Conservation (phyloP, 1,140 invertebrate genomes). For the Sesamia nonagrioides region DNA sequence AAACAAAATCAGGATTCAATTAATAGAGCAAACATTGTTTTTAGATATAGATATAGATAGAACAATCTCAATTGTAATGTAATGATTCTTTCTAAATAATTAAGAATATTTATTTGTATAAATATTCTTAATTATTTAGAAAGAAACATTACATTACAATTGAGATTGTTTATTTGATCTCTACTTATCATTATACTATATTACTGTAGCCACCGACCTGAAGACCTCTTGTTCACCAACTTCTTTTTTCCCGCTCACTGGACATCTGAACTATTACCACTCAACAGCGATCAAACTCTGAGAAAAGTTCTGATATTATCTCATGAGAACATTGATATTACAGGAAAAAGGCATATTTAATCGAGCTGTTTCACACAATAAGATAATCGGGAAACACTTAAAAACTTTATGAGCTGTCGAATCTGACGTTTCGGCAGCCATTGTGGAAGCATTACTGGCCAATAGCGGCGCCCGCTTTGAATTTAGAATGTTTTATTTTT, state of each 20-base stretch:
- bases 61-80: too few relatives aligned
- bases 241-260: too few relatives aligned
- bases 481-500: slow-evolving; percentile 71
- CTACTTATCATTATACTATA: too few relatives aligned
- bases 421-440: slow-evolving; percentile 69
- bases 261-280: not conserved
- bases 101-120: too few relatives aligned
- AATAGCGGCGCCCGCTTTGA: slow-evolving; percentile 67
- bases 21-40: too few relatives aligned
- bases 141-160: too few relatives aligned
- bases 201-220: too few relatives aligned
- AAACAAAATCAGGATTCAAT: too few relatives aligned
- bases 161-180: too few relatives aligned
- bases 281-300: not conserved
- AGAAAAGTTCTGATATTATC: not conserved
- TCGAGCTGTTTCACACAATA: slow-evolving; percentile 20
- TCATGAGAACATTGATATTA: not conserved
- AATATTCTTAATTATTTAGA: too few relatives aligned
- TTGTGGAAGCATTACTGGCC: slow-evolving; percentile 61
- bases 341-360: slow-evolving; percentile 3
- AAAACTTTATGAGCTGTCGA: slow-evolving; percentile 65
- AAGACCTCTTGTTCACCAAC: not conserved
- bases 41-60: too few relatives aligned
- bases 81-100: too few relatives aligned
- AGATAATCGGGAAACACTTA: slow-evolving; percentile 31